Evolutionary conservation across 2,113 vertebrate genomes (phyloP).

Genomic region (Albula goreensis): DNA sequence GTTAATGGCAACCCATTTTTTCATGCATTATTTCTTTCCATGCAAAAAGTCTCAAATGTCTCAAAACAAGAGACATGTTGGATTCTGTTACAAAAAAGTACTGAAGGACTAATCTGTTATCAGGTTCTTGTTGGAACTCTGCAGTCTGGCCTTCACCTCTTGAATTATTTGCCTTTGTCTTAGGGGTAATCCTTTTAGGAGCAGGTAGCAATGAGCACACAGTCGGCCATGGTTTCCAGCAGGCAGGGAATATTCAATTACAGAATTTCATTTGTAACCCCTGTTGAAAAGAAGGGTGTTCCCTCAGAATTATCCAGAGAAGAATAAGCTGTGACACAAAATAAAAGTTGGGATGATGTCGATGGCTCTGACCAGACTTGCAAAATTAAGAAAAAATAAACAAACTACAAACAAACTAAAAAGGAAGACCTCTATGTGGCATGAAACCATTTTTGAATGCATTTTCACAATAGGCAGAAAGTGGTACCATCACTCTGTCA

Average conservation of each 20-base stretch:
- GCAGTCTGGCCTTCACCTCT: not conserved
- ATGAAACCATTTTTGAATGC: not conserved
- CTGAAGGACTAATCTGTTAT: not conserved
- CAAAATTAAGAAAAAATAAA: not conserved
- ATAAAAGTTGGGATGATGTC: not conserved
- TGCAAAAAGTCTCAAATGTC: not conserved
- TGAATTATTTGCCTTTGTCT: not conserved
- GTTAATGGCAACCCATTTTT: not conserved
- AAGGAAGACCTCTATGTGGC: not conserved
- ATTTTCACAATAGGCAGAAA: not conserved
- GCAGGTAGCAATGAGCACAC: not conserved
- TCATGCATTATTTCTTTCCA: not conserved
- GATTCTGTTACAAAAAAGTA: not conserved
- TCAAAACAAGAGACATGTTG: not conserved
- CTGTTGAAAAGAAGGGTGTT: not conserved
- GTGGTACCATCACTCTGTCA: not conserved
- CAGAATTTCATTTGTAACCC: not conserved
- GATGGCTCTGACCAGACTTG: not conserved
- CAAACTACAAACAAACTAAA: not conserved
- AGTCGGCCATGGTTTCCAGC: too few relatives aligned
- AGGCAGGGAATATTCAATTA: not conserved
- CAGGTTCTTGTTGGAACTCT: not conserved
- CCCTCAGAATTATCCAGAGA: not conserved
- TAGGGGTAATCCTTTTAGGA: not conserved
- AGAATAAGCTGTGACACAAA: not conserved